These are phyloP conservation scores for Passer domesticus DNA, from an alignment of 2,113 vertebrate species.

Conservation along the genomic window DNA sequence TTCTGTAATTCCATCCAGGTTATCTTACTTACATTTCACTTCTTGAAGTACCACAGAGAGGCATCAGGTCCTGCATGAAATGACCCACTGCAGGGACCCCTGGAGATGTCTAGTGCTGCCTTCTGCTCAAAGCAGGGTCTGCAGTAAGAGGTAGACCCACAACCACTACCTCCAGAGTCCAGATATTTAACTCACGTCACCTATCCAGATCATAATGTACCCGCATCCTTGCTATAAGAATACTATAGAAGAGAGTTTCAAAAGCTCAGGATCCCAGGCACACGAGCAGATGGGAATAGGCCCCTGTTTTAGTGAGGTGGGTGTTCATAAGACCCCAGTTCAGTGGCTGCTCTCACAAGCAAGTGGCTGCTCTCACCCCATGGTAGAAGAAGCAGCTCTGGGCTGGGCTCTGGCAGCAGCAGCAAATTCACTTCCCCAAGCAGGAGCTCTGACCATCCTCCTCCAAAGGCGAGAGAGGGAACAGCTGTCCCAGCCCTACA, in stretches of 20 bases:
- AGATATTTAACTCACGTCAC: background rate
- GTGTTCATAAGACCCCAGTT: background rate
- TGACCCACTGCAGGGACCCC: fast-evolving
- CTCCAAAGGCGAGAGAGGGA: background rate
- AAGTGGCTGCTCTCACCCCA: background rate
- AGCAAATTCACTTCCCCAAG: background rate
- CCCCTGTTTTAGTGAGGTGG: background rate
- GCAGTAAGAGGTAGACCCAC: background rate
- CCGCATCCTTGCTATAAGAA: background rate
- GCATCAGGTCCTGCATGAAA: background rate
- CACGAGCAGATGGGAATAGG: background rate
- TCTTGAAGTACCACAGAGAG: background rate
- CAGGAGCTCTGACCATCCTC: background rate
- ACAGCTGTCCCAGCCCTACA: background rate
- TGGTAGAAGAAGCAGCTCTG: background rate
- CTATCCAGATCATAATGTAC: background rate
- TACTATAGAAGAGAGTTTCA: background rate
- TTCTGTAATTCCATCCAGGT: background rate
- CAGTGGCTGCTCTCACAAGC: background rate
- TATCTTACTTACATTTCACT: background rate
- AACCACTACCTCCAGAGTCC: background rate
- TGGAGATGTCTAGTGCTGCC: background rate
- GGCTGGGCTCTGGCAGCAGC: background rate
- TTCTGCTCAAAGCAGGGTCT: background rate
- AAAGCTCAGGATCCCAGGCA: background rate